Evolutionary conservation across 2,797 vertebrate genomes (phyloP).

Genomic region (Heliangelus exortis): DNA sequence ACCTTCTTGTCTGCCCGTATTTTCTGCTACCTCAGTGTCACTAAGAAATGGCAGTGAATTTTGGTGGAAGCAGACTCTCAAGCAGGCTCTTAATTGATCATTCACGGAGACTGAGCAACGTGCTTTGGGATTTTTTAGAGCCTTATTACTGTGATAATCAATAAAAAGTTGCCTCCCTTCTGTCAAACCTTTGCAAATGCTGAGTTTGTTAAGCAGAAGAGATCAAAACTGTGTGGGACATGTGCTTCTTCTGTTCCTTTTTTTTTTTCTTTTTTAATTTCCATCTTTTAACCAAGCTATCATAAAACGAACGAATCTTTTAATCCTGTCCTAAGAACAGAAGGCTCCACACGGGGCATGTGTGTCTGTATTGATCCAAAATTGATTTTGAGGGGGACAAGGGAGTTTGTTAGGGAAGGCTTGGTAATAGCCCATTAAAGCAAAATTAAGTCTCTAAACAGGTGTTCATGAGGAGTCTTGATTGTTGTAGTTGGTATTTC

Average conservation of each 20-base stretch:
- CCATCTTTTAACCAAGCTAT: conserved; percentile 67
- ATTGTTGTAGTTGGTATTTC: conserved; percentile 67
- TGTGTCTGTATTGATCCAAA: conserved; percentile 82
- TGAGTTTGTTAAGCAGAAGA: conserved; percentile 42
- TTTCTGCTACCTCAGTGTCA: background rate
- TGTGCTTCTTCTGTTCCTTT: background rate
- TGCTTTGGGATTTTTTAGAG: conserved; percentile 10
- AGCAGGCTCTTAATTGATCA: conserved; percentile 20
- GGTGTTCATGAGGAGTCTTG: conserved; percentile 71
- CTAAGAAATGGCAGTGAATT: conserved; percentile 10
- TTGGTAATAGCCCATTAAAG: conserved; percentile 77
- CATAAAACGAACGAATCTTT: conserved; percentile 71
- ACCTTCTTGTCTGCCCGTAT: background rate
- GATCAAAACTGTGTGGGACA: background rate
- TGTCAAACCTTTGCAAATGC: conserved; percentile 31
- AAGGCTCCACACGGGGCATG: conserved; percentile 73
- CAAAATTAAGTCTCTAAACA: conserved; percentile 79
- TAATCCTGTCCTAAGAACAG: conserved; percentile 79
- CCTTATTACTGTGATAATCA: conserved; percentile 17
- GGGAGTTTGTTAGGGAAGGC: conserved; percentile 72
- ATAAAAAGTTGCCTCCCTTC: conserved; percentile 44
- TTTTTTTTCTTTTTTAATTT: conserved; percentile 11
- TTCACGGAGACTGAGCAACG: background rate
- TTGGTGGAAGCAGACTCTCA: background rate
- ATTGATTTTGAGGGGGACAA: conserved; percentile 70